Evolutionary conservation across 2,888 invertebrate genomes (phyloP).

Genomic region (Drosophila nigritarsus): DNA sequence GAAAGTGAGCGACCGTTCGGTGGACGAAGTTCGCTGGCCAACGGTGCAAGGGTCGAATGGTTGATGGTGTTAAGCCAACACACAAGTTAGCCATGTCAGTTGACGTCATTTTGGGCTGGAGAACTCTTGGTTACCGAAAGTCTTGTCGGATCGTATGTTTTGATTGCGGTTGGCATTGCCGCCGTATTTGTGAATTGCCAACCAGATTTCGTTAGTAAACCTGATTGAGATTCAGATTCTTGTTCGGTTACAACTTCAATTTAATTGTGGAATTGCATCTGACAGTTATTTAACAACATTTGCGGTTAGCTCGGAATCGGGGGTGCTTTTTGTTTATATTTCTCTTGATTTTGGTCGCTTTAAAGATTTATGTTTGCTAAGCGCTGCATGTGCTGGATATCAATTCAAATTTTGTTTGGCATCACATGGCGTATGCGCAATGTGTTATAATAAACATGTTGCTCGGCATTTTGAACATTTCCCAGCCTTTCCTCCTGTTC

Average conservation of each 20-base stretch:
- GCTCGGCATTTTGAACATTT: slow-evolving; percentile 51
- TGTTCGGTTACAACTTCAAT: slow-evolving; percentile 17
- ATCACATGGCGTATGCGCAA: slow-evolving; percentile 77
- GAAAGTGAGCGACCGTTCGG: background rate
- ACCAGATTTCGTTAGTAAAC: slow-evolving; percentile 2
- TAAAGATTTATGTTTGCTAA: slow-evolving; percentile 57
- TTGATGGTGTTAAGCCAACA: background rate
- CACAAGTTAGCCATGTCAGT: slow-evolving; percentile 54
- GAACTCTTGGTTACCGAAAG: slow-evolving; percentile 51
- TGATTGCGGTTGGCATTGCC: slow-evolving; percentile 53
- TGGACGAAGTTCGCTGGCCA: background rate
- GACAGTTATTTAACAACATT: slow-evolving; percentile 58
- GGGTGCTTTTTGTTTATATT: slow-evolving; percentile 12
- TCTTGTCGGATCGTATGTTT: slow-evolving; percentile 47
- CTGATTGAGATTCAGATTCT: slow-evolving; percentile 11
- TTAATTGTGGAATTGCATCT: slow-evolving; percentile 27
- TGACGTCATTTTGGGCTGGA: slow-evolving; percentile 41
- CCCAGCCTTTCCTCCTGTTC: slow-evolving; percentile 25
- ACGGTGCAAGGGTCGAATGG: background rate
- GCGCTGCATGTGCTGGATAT: slow-evolving; percentile 37
- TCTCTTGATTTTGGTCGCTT: slow-evolving; percentile 52
- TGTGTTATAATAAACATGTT: slow-evolving; percentile 80
- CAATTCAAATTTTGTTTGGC: slow-evolving; percentile 72
- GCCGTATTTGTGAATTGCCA: slow-evolving; percentile 37
- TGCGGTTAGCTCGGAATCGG: slow-evolving; percentile 31